Evolutionary conservation across 30 jellyfish, hydroid and myxozoan species (phyloP), one percentile per base, ranked within the genome.

Genomic region (Chrysaora quinquecirrha): DNA sequence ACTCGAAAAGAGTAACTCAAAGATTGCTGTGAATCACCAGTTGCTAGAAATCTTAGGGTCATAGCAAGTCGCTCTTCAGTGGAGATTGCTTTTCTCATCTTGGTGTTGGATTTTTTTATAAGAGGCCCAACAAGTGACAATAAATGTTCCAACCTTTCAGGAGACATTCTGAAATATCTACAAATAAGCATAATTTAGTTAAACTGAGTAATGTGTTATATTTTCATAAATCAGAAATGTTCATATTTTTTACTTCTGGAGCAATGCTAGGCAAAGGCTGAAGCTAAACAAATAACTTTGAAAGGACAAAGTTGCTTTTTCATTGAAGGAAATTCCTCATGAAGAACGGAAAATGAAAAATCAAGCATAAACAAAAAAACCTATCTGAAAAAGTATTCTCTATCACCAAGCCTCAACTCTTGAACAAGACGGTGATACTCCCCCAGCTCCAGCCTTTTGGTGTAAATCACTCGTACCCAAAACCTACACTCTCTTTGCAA

Each of bases 1-100:
- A 73, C 52, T 20, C 94, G 28, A 30, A 82, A 82, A 11, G 76
- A 62, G 38, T 38, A 78, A 30, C 91, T 50, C 9, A 71, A 21
- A 10, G 84, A 46, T 34, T 82, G 94, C 71, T 82, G 94, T 7
- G 90, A 73, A 32, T 71, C 92, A 0, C 94, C 93, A 54, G 83
- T 82, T 20, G 94, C 94, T 18, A 82, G 84, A 56, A 0, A 82
- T 46, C 92, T 30, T 6, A 82, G 94, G 30, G 94, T 82, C 12
- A 73, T 1, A n/a, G 56, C 90, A 21, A 72, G 85, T 30, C 91
- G 16, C 33, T 82, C 90, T 0, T 25, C 83, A 0, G 92, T 56
- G 3, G 93, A 28, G 48, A 82, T 82, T 10, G 82, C 19, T 73
- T 82, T 49, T 23, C 94, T 71, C 21, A 52, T 29, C 48, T 35